A percentile compares a stretch with the other conserved stretches of the same genome.
phyloP scores from a whole-genome alignment of 1,140 invertebrate species.

The Thrips palmi region DNA sequence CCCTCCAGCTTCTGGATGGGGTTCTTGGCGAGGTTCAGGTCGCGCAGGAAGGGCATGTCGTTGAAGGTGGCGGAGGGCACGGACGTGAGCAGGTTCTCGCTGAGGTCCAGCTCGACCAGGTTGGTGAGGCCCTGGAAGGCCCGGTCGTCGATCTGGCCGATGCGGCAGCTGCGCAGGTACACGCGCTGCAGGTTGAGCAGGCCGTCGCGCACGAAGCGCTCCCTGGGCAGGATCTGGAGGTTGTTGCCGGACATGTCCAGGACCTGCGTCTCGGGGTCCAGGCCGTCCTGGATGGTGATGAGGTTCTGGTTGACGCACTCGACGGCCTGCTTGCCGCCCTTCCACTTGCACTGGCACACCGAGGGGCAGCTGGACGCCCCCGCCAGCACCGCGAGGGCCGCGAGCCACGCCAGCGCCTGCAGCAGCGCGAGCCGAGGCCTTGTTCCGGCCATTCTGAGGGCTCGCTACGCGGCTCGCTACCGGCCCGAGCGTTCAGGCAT shows the following conservation, averaged over 20 bases:
- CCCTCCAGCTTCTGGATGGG: slow-evolving; percentile 59
- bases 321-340: slow-evolving; percentile 75
- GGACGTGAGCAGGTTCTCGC: slow-evolving; percentile 54
- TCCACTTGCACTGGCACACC: slow-evolving; percentile 80
- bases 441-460: slow-evolving; percentile 15
- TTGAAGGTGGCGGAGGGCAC: slow-evolving; percentile 61
- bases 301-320: slow-evolving; percentile 67
- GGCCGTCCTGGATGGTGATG: slow-evolving; percentile 59
- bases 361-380: slow-evolving; percentile 40
- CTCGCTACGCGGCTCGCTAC: slow-evolving; percentile 11
- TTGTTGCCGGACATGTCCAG: slow-evolving; percentile 74
- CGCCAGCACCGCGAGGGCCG: slow-evolving; percentile 11
- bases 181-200: slow-evolving; percentile 73
- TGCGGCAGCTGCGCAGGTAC: slow-evolving; percentile 58
- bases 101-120: slow-evolving; percentile 72
- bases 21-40: slow-evolving; percentile 60
- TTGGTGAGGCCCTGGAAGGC: slow-evolving; percentile 72
- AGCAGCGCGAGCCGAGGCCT: slow-evolving; percentile 13
- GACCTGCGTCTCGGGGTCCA: slow-evolving; percentile 76
- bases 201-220: slow-evolving; percentile 58
- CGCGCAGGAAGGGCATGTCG: slow-evolving; percentile 58
- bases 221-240: slow-evolving; percentile 56
- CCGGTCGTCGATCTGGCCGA: slow-evolving; percentile 64
- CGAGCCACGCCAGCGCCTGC: slow-evolving; percentile 8
- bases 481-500: slow-evolving; percentile 6